Evolutionary conservation across 2,113 vertebrate genomes (phyloP), one percentile per base, ranked within the genome.

Genomic region (Jaculus jaculus): DNA sequence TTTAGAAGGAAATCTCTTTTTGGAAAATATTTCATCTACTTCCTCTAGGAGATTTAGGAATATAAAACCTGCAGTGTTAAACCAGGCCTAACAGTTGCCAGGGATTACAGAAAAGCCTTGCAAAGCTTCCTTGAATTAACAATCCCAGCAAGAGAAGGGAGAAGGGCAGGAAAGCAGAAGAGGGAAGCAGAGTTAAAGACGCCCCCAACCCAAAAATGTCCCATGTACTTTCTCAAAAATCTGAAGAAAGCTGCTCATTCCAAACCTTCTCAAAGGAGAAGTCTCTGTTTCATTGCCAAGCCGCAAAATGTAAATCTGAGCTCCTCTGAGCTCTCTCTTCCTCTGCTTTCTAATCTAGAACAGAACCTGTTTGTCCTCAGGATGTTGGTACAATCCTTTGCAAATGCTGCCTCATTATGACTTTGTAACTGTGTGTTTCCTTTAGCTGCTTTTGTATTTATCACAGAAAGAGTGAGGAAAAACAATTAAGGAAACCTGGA

Each of bases 391-490:
- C 5, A 74, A 71, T 83, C 60, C 85, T 58, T 69, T 47, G 39
- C 68, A 92, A 94, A 74, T 42, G 42, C 30, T 84, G n/a, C 72
- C 72, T 87, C 75, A 80, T 37, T 91, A 72, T 87, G 84, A 84
- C 78, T 86, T 42, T 16, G 69, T 84, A 69, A 84, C 26, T 65
- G 71, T 73, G 32, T 77, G 34, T 74, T 97, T 97, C 81, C 89
- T 92, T 58, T 80, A 34, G 90, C 84, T 66, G 34, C 51, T 92
- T 91, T 91, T 89, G 69, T 81, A 61, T 90, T 90, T 65, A 83
- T 73, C 51, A 92, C 37, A 84, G n/a, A 95, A n/a, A 32, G 61
- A 92, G 61, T 47, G 54, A 51, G 12, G 74, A 93, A 95, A 83
- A 71, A 88, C 18, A 37, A 74, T 10, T 28, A 37, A 83, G 34